A percentile compares a stretch with the other conserved stretches of the same genome.
phyloP scores from a whole-genome alignment of 2,113 vertebrate species.

The Bagarius yarrelli region DNA sequence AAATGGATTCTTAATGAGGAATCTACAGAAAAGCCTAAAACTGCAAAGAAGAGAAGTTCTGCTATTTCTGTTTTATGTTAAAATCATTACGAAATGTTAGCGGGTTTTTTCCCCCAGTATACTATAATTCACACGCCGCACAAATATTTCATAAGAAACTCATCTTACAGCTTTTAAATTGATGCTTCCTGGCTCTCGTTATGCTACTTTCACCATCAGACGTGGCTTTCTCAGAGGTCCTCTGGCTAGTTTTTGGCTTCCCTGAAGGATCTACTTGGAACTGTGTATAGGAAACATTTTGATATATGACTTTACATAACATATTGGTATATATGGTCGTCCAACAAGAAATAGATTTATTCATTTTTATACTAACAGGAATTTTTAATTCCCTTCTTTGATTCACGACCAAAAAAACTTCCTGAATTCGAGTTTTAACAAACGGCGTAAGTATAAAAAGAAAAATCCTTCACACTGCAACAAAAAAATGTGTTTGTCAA shows the following conservation, averaged over 20 bases:
- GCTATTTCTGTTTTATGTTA: neutral
- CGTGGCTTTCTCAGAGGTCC: neutral
- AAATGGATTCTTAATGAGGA: conserved; percentile 34
- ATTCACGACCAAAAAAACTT: neutral
- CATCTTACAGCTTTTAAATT: neutral
- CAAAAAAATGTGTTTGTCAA: too few relatives aligned
- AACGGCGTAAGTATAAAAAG: too few relatives aligned
- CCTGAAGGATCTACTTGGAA: neutral
- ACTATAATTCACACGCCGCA: neutral
- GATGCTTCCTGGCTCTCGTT: neutral
- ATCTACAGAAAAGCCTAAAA: conserved; percentile 22
- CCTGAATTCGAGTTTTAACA: neutral
- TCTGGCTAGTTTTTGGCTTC: neutral
- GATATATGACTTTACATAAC: neutral
- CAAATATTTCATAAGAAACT: neutral
- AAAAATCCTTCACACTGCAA: too few relatives aligned
- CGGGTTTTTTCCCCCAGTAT: neutral
- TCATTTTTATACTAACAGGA: neutral
- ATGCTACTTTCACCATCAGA: neutral
- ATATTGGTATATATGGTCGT: neutral
- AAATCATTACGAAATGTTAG: neutral
- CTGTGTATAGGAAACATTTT: neutral
- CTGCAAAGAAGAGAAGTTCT: neutral
- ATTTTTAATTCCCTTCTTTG: neutral
- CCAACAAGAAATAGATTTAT: neutral